Percentiles rank a stretch among this genome's conserved stretches.
Evolutionary conservation across 2,113 vertebrate genomes (phyloP).

Genomic region (Sander lucioperca): DNA sequence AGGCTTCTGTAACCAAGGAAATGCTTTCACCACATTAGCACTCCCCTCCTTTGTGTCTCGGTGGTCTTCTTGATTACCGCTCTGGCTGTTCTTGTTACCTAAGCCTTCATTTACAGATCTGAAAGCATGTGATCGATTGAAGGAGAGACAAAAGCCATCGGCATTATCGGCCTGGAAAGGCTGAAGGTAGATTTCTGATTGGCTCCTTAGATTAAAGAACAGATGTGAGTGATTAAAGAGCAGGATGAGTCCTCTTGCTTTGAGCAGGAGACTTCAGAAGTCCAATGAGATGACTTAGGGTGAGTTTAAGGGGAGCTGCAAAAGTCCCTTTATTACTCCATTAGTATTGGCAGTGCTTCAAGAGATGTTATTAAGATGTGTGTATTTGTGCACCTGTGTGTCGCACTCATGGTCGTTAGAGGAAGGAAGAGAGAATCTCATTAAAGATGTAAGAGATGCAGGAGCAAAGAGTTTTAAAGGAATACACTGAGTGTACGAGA

Average conservation of each 20-base stretch:
- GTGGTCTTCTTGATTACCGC: conserved; percentile 76
- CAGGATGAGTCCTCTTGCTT: conserved; percentile 20
- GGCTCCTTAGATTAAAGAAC: conserved; percentile 62
- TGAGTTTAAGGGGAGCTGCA: conserved; percentile 16
- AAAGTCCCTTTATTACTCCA: conserved; percentile 37
- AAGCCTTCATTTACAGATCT: conserved; percentile 73
- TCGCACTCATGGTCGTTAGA: background rate
- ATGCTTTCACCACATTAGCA: conserved; percentile 69
- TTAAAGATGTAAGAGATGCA: conserved; percentile 47
- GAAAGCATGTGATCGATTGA: conserved; percentile 75
- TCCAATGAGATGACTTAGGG: conserved; percentile 19
- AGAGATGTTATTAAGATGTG: conserved; percentile 44
- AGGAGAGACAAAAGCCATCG: conserved; percentile 41
- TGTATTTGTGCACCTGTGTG: conserved; percentile 4
- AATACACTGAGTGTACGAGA: background rate
- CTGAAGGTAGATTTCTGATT: conserved; percentile 48
- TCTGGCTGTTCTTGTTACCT: conserved; percentile 60
- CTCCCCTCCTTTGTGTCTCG: conserved; percentile 56
- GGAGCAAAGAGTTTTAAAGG: conserved; percentile 20
- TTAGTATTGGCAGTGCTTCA: conserved; percentile 54
- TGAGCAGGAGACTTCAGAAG: conserved; percentile 38
- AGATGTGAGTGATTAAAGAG: conserved; percentile 52
- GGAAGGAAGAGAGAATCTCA: conserved; percentile 26
- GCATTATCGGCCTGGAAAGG: conserved; percentile 26
- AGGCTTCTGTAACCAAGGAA: conserved; percentile 60